phyloP scores from a whole-genome alignment of 2,113 vertebrate genomes.

The Gymnorhina tibicen region DNA sequence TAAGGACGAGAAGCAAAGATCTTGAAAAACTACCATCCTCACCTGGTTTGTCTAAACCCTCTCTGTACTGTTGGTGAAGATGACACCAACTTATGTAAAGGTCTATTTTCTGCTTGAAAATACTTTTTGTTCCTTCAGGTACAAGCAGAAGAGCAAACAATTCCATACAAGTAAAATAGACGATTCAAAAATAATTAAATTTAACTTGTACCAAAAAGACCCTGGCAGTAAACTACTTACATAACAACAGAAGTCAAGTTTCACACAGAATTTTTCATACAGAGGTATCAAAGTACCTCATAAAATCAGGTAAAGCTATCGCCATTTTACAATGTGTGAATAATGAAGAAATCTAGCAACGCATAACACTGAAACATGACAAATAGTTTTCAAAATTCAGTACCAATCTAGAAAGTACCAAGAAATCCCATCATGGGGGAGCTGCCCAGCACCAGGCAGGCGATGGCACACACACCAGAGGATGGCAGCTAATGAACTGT shows the following conservation, averaged over 20 bases:
- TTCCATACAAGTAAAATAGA: neutral
- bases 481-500: neutral
- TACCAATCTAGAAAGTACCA: neutral
- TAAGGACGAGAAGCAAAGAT: neutral
- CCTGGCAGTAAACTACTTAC: neutral
- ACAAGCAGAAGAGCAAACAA: neutral
- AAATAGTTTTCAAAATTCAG: neutral
- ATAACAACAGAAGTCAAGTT: neutral
- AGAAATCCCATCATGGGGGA: neutral
- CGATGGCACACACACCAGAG: neutral
- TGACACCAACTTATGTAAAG: neutral
- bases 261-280: neutral
- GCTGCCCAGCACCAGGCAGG: neutral
- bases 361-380: neutral
- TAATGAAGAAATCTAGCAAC: neutral
- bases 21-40: neutral
- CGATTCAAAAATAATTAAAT: neutral
- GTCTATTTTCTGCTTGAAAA: neutral
- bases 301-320: neutral
- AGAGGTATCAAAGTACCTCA: neutral
- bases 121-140: neutral
- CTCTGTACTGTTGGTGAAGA: neutral
- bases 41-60: neutral
- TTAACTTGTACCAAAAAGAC: neutral
- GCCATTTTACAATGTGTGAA: neutral